phyloP scores from a whole-genome alignment of 2,888 invertebrate genomes.

The Odontocerum albicorne region DNA sequence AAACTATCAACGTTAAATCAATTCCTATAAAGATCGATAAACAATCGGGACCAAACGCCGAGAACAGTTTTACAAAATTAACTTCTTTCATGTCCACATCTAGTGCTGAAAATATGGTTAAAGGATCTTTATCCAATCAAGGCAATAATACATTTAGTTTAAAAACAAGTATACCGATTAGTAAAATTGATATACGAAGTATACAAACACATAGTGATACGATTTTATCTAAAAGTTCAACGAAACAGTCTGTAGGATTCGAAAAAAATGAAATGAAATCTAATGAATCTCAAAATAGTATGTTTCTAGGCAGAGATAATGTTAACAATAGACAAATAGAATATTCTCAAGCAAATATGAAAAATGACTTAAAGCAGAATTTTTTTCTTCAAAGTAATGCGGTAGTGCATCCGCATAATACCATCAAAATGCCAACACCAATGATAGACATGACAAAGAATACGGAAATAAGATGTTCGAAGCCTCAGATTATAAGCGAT shows the following conservation, averaged over 20 bases:
- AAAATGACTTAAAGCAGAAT: constrained; percentile 22
- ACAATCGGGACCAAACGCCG: constrained; percentile 2
- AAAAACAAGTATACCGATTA: constrained; percentile 56
- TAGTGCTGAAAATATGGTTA: too few species aligned
- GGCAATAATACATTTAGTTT: constrained; percentile 49
- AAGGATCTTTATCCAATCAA: constrained; percentile 40
- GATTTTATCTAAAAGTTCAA: neutral
- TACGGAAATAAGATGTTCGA: too few species aligned
- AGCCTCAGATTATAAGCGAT: constrained; percentile 10
- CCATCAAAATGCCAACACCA: constrained; percentile 22
- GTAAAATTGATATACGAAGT: constrained; percentile 29
- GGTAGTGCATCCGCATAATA: constrained; percentile 26
- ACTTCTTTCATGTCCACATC: too few species aligned
- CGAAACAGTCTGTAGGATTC: neutral
- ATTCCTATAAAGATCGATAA: constrained; percentile 1
- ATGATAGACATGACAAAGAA: neutral
- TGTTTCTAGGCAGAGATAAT: constrained; percentile 1
- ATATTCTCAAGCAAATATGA: constrained; percentile 5
- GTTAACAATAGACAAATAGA: constrained; percentile 7
- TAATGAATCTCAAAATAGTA: constrained; percentile 5
- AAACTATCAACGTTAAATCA: neutral
- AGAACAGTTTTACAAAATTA: neutral
- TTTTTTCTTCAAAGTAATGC: constrained; percentile 26
- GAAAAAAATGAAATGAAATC: constrained; percentile 11
- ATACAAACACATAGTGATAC: constrained; percentile 13